phyloP scores from a whole-genome alignment of 2,888 invertebrate species.

The Sarcophaga subvicina region DNA sequence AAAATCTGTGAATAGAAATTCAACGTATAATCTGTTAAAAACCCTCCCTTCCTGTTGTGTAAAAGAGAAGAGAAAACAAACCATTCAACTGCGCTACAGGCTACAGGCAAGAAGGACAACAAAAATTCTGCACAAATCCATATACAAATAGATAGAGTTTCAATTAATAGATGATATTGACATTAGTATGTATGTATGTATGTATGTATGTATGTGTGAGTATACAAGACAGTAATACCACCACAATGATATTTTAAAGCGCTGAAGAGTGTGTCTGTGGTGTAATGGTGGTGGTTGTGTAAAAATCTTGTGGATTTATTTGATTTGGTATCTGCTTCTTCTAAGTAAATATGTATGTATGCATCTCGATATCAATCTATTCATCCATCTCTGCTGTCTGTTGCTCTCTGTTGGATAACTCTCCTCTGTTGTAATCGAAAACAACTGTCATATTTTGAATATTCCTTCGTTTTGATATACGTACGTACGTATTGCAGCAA shows the following conservation, averaged over 20 bases:
- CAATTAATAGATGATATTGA: slow-evolving; percentile 59
- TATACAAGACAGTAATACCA: slow-evolving; percentile 2
- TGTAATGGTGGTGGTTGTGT: background rate
- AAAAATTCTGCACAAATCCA: background rate
- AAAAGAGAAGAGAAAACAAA: too few relatives aligned
- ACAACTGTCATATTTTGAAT: slow-evolving; percentile 63
- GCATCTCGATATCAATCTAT: slow-evolving; percentile 59
- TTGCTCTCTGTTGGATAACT: too few relatives aligned
- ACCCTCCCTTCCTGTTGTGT: slow-evolving; percentile 13
- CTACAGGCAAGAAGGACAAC: too few relatives aligned
- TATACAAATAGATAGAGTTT: slow-evolving; percentile 57
- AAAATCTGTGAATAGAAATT: slow-evolving; percentile 55
- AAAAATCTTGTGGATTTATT: slow-evolving; percentile 41
- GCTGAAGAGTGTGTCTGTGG: too few relatives aligned
- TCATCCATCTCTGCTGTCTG: too few relatives aligned
- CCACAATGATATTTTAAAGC: too few relatives aligned
- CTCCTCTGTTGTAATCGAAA: slow-evolving; percentile 1
- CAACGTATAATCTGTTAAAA: slow-evolving; percentile 16
- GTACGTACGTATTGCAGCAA: background rate
- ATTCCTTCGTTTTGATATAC: too few relatives aligned
- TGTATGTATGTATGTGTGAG: background rate
- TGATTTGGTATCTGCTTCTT: slow-evolving; percentile 55
- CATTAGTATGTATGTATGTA: background rate
- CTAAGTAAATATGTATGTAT: slow-evolving; percentile 40
- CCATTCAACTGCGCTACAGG: too few relatives aligned